phyloP scores from a whole-genome alignment of 2,797 vertebrate genomes.

The Tadarida brasiliensis region DNA sequence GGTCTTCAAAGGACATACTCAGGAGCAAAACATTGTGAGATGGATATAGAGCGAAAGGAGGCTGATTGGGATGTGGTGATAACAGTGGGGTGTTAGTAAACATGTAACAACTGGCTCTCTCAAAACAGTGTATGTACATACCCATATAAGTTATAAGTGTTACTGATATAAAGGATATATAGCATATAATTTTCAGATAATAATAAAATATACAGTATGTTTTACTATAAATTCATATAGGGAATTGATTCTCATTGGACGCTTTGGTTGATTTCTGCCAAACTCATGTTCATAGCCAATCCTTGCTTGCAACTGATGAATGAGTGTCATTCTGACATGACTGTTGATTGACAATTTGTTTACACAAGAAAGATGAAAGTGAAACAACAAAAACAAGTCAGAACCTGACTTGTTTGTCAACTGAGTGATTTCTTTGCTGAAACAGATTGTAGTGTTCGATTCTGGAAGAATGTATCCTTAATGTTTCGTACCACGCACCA shows the following conservation, averaged over 20 bases:
- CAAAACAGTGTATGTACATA: not conserved
- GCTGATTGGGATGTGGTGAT: rapidly evolving
- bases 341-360: conserved; percentile 38
- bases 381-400: not conserved
- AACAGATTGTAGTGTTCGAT: not conserved
- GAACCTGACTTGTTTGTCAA: conserved; percentile 2
- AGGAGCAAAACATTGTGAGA: not conserved
- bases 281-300: not conserved
- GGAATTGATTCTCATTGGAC: not conserved
- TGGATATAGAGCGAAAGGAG: not conserved
- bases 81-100: not conserved
- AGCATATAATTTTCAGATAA: not conserved
- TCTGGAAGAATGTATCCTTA: not conserved
- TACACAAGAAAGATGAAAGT: conserved; percentile 21
- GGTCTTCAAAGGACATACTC: not conserved
- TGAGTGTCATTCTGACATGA: not conserved
- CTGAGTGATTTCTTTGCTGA: not conserved
- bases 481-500: not conserved
- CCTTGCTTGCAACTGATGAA: not conserved
- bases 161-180: not conserved
- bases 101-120: not conserved
- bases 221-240: not conserved
- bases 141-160: not conserved
- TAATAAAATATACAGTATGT: not conserved
- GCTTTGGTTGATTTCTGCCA: not conserved